Percentiles rank a stretch among this genome's conserved stretches.
Evolutionary conservation across 2,888 invertebrate genomes (phyloP).

Genomic region (Candidula unifasciata): DNA sequence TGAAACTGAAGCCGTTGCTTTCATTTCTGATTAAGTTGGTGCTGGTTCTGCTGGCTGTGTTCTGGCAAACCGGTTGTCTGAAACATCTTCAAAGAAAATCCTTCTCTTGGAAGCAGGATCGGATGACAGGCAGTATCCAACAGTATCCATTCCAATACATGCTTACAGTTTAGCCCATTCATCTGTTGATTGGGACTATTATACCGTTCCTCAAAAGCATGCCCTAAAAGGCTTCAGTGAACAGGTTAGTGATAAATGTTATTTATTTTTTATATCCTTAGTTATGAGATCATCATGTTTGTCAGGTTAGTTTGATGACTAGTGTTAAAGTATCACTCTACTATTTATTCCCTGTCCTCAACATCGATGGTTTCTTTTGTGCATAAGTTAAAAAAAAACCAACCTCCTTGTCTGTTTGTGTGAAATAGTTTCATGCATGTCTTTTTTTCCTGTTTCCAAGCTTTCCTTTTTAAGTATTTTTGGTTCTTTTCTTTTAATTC

Average conservation of each 20-base stretch:
- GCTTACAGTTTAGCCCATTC: slow-evolving; percentile 61
- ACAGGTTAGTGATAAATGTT: slow-evolving; percentile 43
- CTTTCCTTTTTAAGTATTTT: no score
- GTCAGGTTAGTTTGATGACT: no score
- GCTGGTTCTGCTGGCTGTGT: slow-evolving; percentile 81
- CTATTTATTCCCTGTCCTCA: no score
- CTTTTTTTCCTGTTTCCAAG: no score
- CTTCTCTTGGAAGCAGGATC: slow-evolving; percentile 80
- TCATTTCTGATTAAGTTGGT: slow-evolving; percentile 64
- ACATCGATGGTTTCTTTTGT: no score
- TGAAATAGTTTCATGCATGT: no score
- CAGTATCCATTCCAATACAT: slow-evolving; percentile 48
- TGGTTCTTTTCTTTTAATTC: no score
- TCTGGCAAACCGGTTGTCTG: slow-evolving; percentile 78
- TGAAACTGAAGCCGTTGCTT: neutral
- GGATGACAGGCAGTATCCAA: slow-evolving; percentile 72
- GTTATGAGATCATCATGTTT: neutral
- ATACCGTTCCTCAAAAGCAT: slow-evolving; percentile 54
- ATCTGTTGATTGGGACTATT: slow-evolving; percentile 52
- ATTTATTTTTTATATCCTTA: neutral
- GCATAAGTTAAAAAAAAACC: no score
- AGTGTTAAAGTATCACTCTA: no score
- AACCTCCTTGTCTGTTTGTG: no score
- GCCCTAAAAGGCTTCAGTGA: slow-evolving; percentile 47
- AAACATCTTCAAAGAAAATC: slow-evolving; percentile 72